Base-by-base conservation (phyloP, 2,888 invertebrate genomes). In the Chorisops tibialis region DNA sequence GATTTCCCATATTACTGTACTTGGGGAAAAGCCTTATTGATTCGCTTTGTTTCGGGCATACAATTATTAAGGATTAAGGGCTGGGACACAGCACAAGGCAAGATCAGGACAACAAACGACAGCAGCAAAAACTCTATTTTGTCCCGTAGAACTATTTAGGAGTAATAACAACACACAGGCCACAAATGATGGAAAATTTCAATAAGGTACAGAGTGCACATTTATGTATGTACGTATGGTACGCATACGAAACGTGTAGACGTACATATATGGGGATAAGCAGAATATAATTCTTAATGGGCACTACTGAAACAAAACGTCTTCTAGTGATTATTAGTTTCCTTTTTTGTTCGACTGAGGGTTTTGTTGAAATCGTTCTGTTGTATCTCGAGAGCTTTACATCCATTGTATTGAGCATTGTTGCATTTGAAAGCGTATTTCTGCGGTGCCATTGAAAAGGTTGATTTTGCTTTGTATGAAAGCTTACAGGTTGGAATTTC, bases 361-460 rank as follows among this genome's bases (percentile, higher is more conserved):
- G 59, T 43, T 60, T 63, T 63, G 63, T 63, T 63, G 63, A 60
- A 63, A 59, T 63, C 54, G 63, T 60, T 63, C 54, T 60, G 63
- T 60, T 60, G 59, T 59, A 59, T 54, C 54, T 63, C 54, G 39
- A 63, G 63, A 48, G 63, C 30, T 45, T 60, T 60, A 39, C 35
- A 12, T 11, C 16, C 22, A 24, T 54, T 60, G 59, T 63, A 12
- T 60, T 19, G 2, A 37, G 52, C 38, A 56, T 56, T 45, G 56
- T 45, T 43, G 14, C 56, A 45, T 56, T 56, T 56, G 30, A 7
- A 30, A 30, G 30, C 9, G 30, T 7, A 30, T 30, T 30, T 30
- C 7, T 30, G 30, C 9, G 30, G 30, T 7, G 9, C 2, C 30
- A 30, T 2, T 30, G 30, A 9, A 30, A 30, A 7, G 30, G 30